Conservation (phyloP, 2,888 invertebrate genomes). For the Arrhopalites spinosus region DNA sequence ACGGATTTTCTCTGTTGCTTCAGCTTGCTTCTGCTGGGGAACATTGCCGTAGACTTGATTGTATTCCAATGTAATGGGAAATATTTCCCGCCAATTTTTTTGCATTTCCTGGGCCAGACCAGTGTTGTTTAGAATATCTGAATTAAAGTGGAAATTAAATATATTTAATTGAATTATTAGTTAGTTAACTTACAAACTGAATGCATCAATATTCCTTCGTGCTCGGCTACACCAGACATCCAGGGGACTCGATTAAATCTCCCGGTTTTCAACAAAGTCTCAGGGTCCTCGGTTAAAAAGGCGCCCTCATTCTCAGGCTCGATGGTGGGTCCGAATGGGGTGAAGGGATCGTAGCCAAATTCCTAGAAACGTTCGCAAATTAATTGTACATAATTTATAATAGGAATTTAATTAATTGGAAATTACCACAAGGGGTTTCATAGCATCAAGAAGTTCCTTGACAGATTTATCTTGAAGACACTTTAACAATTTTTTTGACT, state of each 20-base stretch:
- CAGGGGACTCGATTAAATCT: slow-evolving; percentile 62
- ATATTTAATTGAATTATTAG: not conserved
- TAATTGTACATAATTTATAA: not conserved
- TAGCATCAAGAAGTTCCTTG: slow-evolving; percentile 29
- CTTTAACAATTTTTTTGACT: slow-evolving; percentile 7
- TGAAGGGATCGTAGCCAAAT: slow-evolving; percentile 30
- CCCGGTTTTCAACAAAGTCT: slow-evolving; percentile 59
- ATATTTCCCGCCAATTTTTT: slow-evolving; percentile 49
- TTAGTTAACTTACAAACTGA: slow-evolving; percentile 21
- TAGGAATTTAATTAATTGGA: not conserved
- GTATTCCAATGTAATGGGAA: slow-evolving; percentile 51
- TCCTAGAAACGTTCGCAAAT: too few relatives aligned
- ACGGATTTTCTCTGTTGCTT: slow-evolving; percentile 44
- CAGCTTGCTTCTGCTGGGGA: slow-evolving; percentile 15
- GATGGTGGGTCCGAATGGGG: slow-evolving; percentile 13
- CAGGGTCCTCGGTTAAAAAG: slow-evolving; percentile 62
- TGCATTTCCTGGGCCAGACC: slow-evolving; percentile 50
- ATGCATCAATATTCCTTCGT: slow-evolving; percentile 60
- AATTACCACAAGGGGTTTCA: slow-evolving; percentile 20
- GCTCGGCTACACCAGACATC: slow-evolving; percentile 62
- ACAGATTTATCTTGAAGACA: slow-evolving; percentile 34
- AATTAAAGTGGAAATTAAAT: not conserved
- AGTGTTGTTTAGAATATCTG: slow-evolving; percentile 44
- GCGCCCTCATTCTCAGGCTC: not conserved
- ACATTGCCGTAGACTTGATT: slow-evolving; percentile 31